These are phyloP conservation scores for Apocrypta bakeri DNA, from an alignment of 1,140 invertebrate species.

Conservation along the genomic window DNA sequence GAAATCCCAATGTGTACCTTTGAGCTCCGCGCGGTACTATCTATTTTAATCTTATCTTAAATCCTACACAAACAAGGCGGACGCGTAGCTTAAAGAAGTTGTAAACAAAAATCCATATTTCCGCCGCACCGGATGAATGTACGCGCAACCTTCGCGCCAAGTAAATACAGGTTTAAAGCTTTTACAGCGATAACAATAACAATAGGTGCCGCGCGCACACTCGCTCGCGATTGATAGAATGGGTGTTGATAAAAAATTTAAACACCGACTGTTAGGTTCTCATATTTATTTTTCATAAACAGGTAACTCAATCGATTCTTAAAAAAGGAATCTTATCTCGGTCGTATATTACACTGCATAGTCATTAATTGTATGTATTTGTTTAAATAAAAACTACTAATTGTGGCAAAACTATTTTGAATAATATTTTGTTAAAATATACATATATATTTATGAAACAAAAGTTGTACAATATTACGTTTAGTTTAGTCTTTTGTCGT, in stretches of 20 bases:
- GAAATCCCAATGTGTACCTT: constrained; percentile 42
- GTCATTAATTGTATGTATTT: background rate
- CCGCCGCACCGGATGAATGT: constrained; percentile 6
- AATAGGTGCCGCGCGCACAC: background rate
- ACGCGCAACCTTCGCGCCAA: background rate
- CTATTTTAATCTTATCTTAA: constrained; percentile 47
- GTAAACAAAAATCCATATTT: constrained; percentile 39
- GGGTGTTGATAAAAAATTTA: background rate
- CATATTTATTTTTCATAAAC: background rate
- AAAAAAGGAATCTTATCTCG: background rate
- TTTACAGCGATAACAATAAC: background rate
- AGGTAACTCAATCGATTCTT: background rate
- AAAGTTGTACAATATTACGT: too few relatives aligned
- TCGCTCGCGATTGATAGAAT: background rate
- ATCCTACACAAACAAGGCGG: constrained; percentile 23
- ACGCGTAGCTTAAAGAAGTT: constrained; percentile 8
- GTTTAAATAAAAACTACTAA: too few relatives aligned
- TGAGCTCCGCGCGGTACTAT: constrained; percentile 22
- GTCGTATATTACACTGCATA: background rate
- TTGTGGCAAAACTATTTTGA: too few relatives aligned
- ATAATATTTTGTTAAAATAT: too few relatives aligned
- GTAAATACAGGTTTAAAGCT: background rate
- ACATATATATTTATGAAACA: too few relatives aligned
- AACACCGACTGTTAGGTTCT: background rate
- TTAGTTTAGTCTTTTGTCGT: too few relatives aligned